Conservation (phyloP, 2,888 invertebrate species). For the Patella pellucida region DNA sequence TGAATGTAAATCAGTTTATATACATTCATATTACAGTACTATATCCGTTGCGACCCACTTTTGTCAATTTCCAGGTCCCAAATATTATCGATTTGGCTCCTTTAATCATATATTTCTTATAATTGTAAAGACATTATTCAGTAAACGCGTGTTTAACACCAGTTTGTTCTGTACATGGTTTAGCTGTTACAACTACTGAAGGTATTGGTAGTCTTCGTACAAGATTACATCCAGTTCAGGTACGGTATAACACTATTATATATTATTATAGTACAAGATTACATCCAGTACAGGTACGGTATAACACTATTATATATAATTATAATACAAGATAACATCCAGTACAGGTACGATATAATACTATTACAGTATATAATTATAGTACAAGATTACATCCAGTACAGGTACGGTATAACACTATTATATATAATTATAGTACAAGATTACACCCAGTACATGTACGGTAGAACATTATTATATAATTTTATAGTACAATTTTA, state of each 20-base stretch:
- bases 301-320: not conserved
- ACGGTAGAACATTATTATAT: not conserved
- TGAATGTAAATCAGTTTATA: too few relatives aligned
- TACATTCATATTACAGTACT: too few relatives aligned
- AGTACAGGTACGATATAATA: slow-evolving; percentile 52
- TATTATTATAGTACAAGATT: slow-evolving; percentile 70
- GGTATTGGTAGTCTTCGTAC: slow-evolving; percentile 85
- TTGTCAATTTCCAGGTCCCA: too few relatives aligned
- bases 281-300: slow-evolving; percentile 63
- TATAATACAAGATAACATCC: slow-evolving; percentile 71
- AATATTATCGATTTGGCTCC: too few relatives aligned
- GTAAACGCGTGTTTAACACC: slow-evolving; percentile 81
- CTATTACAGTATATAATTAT: slow-evolving; percentile 75
- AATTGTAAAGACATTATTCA: slow-evolving; percentile 45
- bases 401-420: slow-evolving; percentile 46
- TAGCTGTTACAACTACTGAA: slow-evolving; percentile 91
- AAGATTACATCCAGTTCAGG: slow-evolving; percentile 66
- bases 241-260: slow-evolving; percentile 20
- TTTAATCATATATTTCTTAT: not conserved
- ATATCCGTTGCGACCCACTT: too few relatives aligned
- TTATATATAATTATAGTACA: slow-evolving; percentile 72
- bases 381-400: slow-evolving; percentile 63
- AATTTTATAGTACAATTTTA: too few relatives aligned
- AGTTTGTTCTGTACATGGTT: slow-evolving; percentile 86
- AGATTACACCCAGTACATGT: slow-evolving; percentile 67